phyloP scores from a whole-genome alignment of 30 jellyfish, hydroid and myxozoan species.

The Sanderia malayensis region DNA sequence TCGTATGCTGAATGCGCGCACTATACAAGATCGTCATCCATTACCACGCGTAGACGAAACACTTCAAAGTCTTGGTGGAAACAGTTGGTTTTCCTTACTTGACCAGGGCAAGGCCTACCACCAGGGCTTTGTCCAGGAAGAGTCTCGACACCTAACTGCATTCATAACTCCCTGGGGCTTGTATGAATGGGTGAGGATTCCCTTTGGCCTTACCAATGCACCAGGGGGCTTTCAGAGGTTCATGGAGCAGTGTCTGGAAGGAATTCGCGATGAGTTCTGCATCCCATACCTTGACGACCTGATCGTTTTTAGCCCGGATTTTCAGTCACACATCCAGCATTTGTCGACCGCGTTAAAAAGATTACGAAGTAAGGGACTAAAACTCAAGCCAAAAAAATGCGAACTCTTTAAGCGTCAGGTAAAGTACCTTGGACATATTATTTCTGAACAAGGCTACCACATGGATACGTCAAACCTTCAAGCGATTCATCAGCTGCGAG shows the following conservation, averaged over 20 bases:
- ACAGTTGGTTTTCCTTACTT: constrained; percentile 45
- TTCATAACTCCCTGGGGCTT: constrained; percentile 50
- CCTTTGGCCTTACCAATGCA: constrained; percentile 42
- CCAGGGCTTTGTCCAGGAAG: constrained; percentile 63
- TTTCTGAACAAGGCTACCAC: constrained; percentile 17
- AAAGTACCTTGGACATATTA: constrained; percentile 34
- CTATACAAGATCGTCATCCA: constrained; percentile 51
- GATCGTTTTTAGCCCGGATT: constrained; percentile 1
- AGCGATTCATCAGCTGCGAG: constrained; percentile 14
- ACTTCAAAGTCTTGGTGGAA: constrained; percentile 36
- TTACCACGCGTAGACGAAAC: constrained; percentile 29
- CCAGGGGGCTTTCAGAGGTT: constrained; percentile 56
- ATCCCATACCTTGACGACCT: constrained; percentile 36
- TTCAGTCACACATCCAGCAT: constrained; percentile 25
- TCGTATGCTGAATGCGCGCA: constrained; percentile 16
- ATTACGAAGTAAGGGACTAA: constrained; percentile 15
- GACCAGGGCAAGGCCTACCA: constrained; percentile 63
- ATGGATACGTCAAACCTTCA: background rate
- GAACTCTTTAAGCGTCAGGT: constrained; percentile 22
- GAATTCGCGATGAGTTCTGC: constrained; percentile 33
- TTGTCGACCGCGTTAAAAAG: constrained; percentile 9
- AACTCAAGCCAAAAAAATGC: constrained; percentile 16
- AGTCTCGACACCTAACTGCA: constrained; percentile 34
- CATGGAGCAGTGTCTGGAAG: constrained; percentile 39
- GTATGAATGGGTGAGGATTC: constrained; percentile 56